Evolutionary conservation across 2,888 invertebrate genomes (phyloP).

Genomic region (Ochropleura leucogaster): DNA sequence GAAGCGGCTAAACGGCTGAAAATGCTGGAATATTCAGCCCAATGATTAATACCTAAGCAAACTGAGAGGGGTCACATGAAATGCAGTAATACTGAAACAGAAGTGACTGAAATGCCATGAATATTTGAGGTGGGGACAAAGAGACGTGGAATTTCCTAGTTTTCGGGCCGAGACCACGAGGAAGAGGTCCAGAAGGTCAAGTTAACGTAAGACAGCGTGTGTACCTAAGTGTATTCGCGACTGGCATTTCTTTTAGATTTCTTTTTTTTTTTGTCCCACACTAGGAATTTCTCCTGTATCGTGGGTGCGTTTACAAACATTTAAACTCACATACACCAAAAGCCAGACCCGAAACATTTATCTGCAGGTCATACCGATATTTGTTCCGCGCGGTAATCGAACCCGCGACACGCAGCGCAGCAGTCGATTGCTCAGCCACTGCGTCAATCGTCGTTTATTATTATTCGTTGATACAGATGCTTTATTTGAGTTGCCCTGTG

Average conservation of each 20-base stretch:
- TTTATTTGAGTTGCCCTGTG: not conserved
- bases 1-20: conserved; percentile 13
- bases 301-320: too few species aligned
- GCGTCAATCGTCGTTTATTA: too few species aligned
- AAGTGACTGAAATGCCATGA: conserved; percentile 59
- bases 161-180: conserved; percentile 11
- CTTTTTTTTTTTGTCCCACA: not conserved
- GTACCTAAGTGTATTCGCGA: not conserved
- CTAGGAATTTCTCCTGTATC: too few species aligned
- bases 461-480: too few species aligned
- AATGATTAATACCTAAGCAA: conserved; percentile 49
- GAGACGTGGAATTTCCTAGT: conserved; percentile 55
- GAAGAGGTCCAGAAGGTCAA: conserved; percentile 15
- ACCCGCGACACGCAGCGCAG: too few species aligned
- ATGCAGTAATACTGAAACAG: conserved; percentile 46
- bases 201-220: not conserved
- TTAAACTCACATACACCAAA: too few species aligned
- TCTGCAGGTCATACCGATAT: too few species aligned
- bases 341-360: too few species aligned
- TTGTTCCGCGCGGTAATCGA: too few species aligned
- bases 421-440: too few species aligned
- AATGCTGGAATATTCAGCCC: conserved; percentile 49
- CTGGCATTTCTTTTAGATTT: not conserved
- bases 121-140: conserved; percentile 61
- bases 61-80: conserved; percentile 42